These are phyloP conservation scores for Hemichromis elongatus DNA, from an alignment of 2,113 vertebrate species.

Conservation along the genomic window DNA sequence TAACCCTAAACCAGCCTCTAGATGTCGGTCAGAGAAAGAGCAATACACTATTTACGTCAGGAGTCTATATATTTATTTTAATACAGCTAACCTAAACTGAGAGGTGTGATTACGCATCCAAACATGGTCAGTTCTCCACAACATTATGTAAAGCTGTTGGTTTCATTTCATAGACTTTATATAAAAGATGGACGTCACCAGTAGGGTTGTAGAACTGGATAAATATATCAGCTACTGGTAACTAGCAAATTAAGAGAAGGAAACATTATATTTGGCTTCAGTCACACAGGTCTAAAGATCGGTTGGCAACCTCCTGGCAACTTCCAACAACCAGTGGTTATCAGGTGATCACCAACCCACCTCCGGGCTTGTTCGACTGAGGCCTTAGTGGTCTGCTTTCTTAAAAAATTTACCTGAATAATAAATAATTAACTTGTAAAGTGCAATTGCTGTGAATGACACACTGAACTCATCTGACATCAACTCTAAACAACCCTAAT, in stretches of 20 bases:
- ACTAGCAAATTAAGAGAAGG: background rate
- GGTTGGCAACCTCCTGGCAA: background rate
- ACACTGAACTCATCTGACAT: too few species aligned
- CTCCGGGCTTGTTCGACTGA: background rate
- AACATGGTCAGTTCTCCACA: background rate
- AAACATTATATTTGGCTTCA: background rate
- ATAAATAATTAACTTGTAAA: background rate
- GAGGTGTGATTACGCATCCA: background rate
- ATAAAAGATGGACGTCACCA: background rate
- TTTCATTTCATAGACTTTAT: background rate
- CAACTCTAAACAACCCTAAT: background rate
- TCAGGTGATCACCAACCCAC: background rate
- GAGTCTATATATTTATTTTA: background rate
- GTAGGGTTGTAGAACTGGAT: background rate
- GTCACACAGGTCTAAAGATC: background rate
- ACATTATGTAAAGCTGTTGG: background rate
- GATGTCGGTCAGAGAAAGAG: background rate
- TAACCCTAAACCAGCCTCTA: conserved; percentile 26
- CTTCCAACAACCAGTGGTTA: background rate
- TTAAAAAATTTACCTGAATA: background rate
- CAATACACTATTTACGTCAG: background rate
- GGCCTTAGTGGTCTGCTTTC: background rate
- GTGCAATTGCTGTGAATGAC: too few species aligned
- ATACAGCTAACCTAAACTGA: background rate
- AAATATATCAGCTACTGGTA: background rate